These are phyloP conservation scores for Ophioninae sp. DNA, from an alignment of 2,888 invertebrate species.

Conservation along the genomic window DNA sequence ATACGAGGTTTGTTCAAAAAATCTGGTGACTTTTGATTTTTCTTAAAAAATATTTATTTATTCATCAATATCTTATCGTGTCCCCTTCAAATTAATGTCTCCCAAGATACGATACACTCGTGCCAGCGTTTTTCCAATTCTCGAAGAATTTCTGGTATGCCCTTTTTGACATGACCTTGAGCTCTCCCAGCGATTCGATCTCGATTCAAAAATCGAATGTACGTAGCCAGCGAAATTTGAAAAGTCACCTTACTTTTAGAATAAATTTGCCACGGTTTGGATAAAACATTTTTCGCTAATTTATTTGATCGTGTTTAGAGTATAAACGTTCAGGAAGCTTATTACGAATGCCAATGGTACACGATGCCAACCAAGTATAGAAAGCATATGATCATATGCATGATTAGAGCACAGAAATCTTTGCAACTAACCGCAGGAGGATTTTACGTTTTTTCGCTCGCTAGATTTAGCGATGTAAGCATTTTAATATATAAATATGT, in stretches of 20 bases:
- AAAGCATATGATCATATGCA: conserved; percentile 81
- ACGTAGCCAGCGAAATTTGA: too few relatives aligned
- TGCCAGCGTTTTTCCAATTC: too few relatives aligned
- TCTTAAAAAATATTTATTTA: too few relatives aligned
- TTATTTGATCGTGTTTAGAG: conserved; percentile 71
- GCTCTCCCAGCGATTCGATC: too few relatives aligned
- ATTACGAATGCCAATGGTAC: conserved; percentile 83
- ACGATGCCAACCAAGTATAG: conserved; percentile 81
- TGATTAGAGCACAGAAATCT: conserved; percentile 82
- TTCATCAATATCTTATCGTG: too few relatives aligned
- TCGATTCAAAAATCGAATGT: too few relatives aligned
- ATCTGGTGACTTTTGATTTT: too few relatives aligned
- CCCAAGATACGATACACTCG: too few relatives aligned
- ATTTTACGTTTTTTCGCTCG: conserved; percentile 82
- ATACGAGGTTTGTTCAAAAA: too few relatives aligned
- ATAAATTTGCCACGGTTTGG: too few relatives aligned
- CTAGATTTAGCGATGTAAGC: conserved; percentile 82
- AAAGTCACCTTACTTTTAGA: too few relatives aligned
- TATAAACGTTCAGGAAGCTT: conserved; percentile 81
- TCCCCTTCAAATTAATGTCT: too few relatives aligned
- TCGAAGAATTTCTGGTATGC: neutral
- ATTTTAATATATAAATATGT: neutral
- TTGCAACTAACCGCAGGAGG: conserved; percentile 83
- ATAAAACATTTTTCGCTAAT: neutral
- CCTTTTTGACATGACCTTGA: neutral